A percentile compares a stretch with the other conserved stretches of the same genome.
These are phyloP conservation scores for Pseudachorutes palmiensis DNA, from an alignment of 1,140 invertebrate species.

Conservation along the genomic window DNA sequence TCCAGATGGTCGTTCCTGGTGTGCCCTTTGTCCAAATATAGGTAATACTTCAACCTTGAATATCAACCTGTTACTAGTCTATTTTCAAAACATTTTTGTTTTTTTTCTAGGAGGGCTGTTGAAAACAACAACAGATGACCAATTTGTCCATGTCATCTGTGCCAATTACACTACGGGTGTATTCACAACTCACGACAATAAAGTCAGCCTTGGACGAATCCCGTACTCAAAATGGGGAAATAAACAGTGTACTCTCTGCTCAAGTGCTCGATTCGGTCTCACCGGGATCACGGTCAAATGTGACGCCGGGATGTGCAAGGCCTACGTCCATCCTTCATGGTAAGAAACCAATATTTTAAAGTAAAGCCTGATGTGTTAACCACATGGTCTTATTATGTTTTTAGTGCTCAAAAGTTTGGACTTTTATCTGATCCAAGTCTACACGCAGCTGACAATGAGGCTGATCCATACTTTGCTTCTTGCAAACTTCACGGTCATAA, in stretches of 20 bases:
- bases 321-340: conserved; percentile 96
- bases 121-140: conserved; percentile 90
- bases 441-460: conserved; percentile 58
- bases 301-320: conserved; percentile 95
- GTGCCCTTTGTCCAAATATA: conserved; percentile 77
- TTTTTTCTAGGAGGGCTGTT: conserved; percentile 70
- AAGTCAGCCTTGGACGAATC: conserved; percentile 87
- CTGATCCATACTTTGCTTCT: conserved; percentile 94
- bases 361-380: conserved; percentile 15
- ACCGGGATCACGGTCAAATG: conserved; percentile 93
- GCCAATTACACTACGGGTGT: conserved; percentile 94
- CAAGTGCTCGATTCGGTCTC: conserved; percentile 71
- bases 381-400: conserved; percentile 38
- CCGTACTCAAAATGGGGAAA: conserved; percentile 89
- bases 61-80: neutral
- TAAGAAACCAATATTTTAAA: too few species aligned
- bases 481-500: conserved; percentile 87
- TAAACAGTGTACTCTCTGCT: conserved; percentile 76
- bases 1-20: conserved; percentile 71
- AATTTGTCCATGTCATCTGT: conserved; percentile 97
- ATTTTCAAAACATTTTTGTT: conserved; percentile 28
- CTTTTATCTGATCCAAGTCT: conserved; percentile 84
- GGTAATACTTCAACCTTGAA: conserved; percentile 43
- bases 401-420: conserved; percentile 84
- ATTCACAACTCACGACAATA: conserved; percentile 89